phyloP scores from a whole-genome alignment of 1,140 invertebrate species.

The fruit fly (Drosophila melanogaster) region Release_6_plus_ISO1_MT NC_004354.4:4512001-4512500 shows the following conservation, averaged over 20 bases:
- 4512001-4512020: background rate
- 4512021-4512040: background rate
- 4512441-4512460: slow-evolving; percentile 52
- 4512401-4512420: slow-evolving; percentile 53
- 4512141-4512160: background rate
- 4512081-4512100: slow-evolving; percentile 1
- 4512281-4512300: slow-evolving; percentile 82
- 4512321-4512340: slow-evolving; percentile 50
- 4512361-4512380: slow-evolving; percentile 25
- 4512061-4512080: slow-evolving; percentile 46
- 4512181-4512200: slow-evolving; percentile 6
- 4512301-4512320: slow-evolving; percentile 82
- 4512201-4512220: slow-evolving; percentile 1
- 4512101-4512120: background rate
- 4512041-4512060: slow-evolving; percentile 40
- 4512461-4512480: slow-evolving; percentile 20
- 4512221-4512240: background rate
- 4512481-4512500: background rate
- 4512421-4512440: slow-evolving; percentile 55
- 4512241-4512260: slow-evolving; percentile 51
- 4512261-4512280: slow-evolving; percentile 82
- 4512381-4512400: slow-evolving; percentile 11
- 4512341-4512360: slow-evolving; percentile 40
- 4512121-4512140: too few relatives aligned
- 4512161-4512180: background rate